phyloP scores from a whole-genome alignment of 2,113 vertebrate species.

The Theristicus caerulescens region DNA sequence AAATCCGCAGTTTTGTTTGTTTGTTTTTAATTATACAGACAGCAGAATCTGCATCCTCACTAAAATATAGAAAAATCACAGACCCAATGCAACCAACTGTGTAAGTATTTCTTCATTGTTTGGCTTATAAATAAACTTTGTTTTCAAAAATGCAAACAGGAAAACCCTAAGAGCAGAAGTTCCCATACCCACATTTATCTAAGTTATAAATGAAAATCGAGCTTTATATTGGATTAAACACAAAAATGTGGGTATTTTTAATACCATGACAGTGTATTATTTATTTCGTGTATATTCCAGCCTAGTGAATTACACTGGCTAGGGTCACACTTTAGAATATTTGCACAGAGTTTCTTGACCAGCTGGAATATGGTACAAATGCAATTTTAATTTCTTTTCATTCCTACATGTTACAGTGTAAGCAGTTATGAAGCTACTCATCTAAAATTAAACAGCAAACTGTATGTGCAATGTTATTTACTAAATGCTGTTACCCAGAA shows the following conservation, averaged over 20 bases:
- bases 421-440: not conserved
- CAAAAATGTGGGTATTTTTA: not conserved
- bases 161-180: not conserved
- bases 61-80: conserved; percentile 64
- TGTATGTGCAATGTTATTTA: not conserved
- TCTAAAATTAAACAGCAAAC: not conserved
- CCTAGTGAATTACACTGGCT: not conserved
- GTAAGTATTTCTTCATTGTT: conserved; percentile 60
- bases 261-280: not conserved
- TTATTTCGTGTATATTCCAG: not conserved
- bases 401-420: rapidly evolving
- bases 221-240: not conserved
- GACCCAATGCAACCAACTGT: conserved; percentile 36
- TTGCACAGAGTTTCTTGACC: not conserved
- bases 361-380: not conserved
- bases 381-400: not conserved
- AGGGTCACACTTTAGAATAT: not conserved
- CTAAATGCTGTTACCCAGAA: not conserved
- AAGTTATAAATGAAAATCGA: not conserved
- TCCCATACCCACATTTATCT: not conserved
- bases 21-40: conserved; percentile 62
- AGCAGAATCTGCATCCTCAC: conserved; percentile 49
- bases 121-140: not conserved
- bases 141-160: not conserved
- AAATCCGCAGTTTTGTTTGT: conserved; percentile 48